Base-by-base conservation (phyloP, 2,797 vertebrate genomes). In the Garrulus glandarius region DNA sequence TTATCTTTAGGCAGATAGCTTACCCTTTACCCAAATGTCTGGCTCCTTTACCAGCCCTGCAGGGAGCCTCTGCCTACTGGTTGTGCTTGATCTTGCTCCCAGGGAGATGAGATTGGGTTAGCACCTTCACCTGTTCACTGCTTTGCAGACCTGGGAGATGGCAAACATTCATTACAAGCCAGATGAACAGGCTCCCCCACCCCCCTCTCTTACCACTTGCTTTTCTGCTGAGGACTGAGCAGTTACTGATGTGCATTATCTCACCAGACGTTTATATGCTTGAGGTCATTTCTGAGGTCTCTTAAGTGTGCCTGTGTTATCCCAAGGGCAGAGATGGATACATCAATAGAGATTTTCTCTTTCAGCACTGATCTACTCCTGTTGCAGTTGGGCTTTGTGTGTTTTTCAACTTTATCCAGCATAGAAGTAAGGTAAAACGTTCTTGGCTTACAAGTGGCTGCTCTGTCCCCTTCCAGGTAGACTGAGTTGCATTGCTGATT, bases 121-220 rank as follows among this genome's bases (percentile, higher is more conserved):
- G 75, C 76, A 70, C 46, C 91, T 94, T 86, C 72, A 91, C 87
- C 91, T 92, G 72, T 65, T 93, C n/a, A 13, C 39, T 69, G 55
- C 36, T 91, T 88, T 1, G 5, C 27, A 46, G 65, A 71, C 27
- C 55, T 71, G 34, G 39, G 46, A 61, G 77, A 68, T 78, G 57
- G 72, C 23, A 88, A 69, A 44, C 52, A 26, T 59, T 55, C 19
- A 22, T 64, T 75, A 68, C 43, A 84, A 91, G 32, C 24, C 64
- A 86, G 77, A 68, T 32, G 22, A 71, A 36, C 18, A 27, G 76
- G 16, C 16, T 83, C n/a, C 41, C 47, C 37, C 14, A 5, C 6
- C 13, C n/a, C 47, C 44, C 23, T 43, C 60, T 27, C 24, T 39
- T 26, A 50, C 53, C 30, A 22, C 19, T 77, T 85, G 46, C 24